Conservation (phyloP, 2,888 invertebrate genomes). For the Adela reaumurella region DNA sequence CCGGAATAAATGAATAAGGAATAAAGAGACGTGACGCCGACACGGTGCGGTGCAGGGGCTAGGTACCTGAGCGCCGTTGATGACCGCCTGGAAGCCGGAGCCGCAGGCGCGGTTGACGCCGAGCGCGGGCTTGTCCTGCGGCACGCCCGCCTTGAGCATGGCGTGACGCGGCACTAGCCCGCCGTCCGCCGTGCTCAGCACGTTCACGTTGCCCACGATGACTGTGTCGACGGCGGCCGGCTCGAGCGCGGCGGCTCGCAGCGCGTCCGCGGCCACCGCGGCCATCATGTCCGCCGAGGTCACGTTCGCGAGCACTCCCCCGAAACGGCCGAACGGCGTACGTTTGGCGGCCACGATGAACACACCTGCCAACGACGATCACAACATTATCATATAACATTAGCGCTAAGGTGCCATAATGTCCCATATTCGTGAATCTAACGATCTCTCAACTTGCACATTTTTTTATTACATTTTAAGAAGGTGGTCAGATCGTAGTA, state of each 20-base stretch:
- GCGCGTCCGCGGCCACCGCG: slow-evolving; percentile 73
- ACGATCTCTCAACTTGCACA: too few relatives aligned
- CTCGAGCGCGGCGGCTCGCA: slow-evolving; percentile 70
- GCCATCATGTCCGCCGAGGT: slow-evolving; percentile 74
- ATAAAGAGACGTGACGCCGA: too few relatives aligned
- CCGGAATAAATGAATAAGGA: too few relatives aligned
- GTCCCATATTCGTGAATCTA: too few relatives aligned
- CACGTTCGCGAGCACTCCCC: slow-evolving; percentile 70
- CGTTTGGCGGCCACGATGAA: slow-evolving; percentile 93
- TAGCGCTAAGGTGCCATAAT: too few relatives aligned
- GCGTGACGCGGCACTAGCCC: slow-evolving; percentile 68
- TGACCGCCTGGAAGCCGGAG: slow-evolving; percentile 92
- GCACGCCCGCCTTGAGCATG: slow-evolving; percentile 75
- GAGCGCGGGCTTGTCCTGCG: slow-evolving; percentile 78
- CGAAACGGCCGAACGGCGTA: slow-evolving; percentile 94
- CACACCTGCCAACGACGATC: slow-evolving; percentile 57
- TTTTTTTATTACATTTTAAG: too few relatives aligned
- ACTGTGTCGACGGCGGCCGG: slow-evolving; percentile 85
- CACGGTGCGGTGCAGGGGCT: too few relatives aligned
- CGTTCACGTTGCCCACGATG: slow-evolving; percentile 82
- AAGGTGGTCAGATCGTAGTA: too few relatives aligned
- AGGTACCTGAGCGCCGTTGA: slow-evolving; percentile 82
- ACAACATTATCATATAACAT: not conserved
- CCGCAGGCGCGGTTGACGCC: slow-evolving; percentile 93
- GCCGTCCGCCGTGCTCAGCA: slow-evolving; percentile 12